Conservation (phyloP, 2,797 vertebrate species). For the Dryobates pubescens region DNA sequence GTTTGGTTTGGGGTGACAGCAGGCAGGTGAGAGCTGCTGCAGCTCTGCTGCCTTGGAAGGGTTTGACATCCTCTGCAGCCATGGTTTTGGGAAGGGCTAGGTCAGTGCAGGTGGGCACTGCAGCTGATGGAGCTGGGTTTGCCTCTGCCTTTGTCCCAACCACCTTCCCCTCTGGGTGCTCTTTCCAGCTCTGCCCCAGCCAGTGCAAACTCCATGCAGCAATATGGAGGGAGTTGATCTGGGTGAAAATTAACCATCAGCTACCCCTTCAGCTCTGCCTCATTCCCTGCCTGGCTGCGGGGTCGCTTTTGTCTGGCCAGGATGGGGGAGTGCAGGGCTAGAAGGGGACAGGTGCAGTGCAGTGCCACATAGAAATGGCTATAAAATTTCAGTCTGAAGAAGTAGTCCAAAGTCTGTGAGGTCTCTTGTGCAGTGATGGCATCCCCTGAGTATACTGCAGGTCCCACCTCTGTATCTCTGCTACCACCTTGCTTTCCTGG, state of each 20-base stretch:
- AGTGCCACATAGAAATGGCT: neutral
- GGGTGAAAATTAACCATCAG: neutral
- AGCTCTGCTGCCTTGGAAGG: neutral
- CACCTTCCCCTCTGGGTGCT: rapidly evolving
- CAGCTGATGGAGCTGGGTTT: neutral
- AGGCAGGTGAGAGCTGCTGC: neutral
- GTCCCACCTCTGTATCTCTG: neutral
- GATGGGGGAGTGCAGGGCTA: rapidly evolving
- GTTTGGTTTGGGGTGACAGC: neutral
- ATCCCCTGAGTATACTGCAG: neutral
- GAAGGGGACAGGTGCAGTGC: rapidly evolving
- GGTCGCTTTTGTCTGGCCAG: neutral
- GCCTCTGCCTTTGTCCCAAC: neutral
- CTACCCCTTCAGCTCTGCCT: neutral
- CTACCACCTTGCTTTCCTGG: neutral
- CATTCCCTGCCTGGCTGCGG: neutral
- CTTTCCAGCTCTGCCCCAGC: neutral
- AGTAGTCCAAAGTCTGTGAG: neutral
- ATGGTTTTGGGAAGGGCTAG: rapidly evolving
- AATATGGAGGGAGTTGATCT: neutral
- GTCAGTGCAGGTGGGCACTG: neutral
- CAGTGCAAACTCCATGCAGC: neutral
- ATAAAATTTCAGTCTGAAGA: neutral
- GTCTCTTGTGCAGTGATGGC: neutral
- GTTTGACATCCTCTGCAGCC: neutral